These are phyloP conservation scores for Eupsilia transversa DNA, from an alignment of 2,888 invertebrate species.

Conservation along the genomic window DNA sequence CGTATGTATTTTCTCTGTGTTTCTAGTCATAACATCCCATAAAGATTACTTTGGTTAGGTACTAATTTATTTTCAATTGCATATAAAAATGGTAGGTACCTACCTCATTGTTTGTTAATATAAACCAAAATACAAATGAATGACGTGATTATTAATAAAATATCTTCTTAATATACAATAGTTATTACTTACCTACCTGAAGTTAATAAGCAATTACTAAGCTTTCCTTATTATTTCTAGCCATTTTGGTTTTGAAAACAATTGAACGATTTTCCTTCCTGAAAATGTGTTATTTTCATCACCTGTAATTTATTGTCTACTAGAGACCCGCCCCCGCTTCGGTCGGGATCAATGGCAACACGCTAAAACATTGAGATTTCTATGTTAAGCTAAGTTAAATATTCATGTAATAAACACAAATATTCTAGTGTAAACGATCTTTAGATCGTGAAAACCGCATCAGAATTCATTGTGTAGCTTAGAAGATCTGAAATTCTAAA, in stretches of 20 bases:
- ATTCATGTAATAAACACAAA: too few species aligned
- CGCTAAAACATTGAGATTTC: not conserved
- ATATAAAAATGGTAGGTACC: not conserved
- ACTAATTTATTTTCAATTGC: not conserved
- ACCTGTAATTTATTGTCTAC: not conserved
- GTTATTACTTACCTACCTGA: constrained; percentile 8
- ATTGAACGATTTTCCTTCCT: not conserved
- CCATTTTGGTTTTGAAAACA: not conserved
- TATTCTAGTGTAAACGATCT: too few species aligned
- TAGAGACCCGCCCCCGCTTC: not conserved
- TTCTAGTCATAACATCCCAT: not conserved
- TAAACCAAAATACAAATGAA: not conserved
- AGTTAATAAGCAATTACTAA: constrained; percentile 1
- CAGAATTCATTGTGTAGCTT: too few species aligned
- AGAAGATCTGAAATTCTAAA: too few species aligned
- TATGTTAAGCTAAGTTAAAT: not conserved
- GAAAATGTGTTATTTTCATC: not conserved
- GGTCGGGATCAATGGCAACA: not conserved
- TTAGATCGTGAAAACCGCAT: too few species aligned
- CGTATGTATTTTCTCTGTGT: not conserved
- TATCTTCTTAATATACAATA: too few species aligned
- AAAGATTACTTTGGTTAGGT: not conserved
- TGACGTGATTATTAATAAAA: not conserved
- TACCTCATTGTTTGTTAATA: not conserved
- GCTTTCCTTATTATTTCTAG: not conserved